These are phyloP conservation scores for Drymonia ruficornis DNA, from an alignment of 2,888 invertebrate species.

Conservation along the genomic window DNA sequence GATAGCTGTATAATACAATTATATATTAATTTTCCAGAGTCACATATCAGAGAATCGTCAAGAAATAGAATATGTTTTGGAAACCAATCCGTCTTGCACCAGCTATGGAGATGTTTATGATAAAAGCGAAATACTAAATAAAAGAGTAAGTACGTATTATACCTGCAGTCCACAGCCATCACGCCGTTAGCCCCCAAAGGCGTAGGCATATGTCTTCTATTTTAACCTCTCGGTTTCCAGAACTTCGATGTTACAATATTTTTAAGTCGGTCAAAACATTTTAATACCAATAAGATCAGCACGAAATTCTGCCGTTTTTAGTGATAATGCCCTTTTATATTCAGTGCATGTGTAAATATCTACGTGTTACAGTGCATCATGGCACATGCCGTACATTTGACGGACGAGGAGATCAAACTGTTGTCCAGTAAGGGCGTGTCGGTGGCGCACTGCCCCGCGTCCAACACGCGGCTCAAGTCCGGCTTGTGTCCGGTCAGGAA, in stretches of 20 bases:
- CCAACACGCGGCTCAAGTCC: slow-evolving; percentile 92
- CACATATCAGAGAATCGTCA: slow-evolving; percentile 93
- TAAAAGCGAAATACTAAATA: slow-evolving; percentile 88
- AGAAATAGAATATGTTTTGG: slow-evolving; percentile 88
- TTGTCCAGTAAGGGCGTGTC: slow-evolving; percentile 86
- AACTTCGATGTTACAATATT: too few species aligned
- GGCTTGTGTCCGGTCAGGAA: slow-evolving; percentile 92
- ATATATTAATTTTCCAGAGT: slow-evolving; percentile 86
- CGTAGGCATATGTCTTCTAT: too few species aligned
- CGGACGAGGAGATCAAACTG: slow-evolving; percentile 87
- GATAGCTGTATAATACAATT: too few species aligned
- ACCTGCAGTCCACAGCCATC: too few species aligned
- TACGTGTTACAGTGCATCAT: slow-evolving; percentile 83
- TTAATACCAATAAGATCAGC: too few species aligned
- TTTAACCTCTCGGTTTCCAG: too few species aligned
- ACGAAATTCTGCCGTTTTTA: too few species aligned
- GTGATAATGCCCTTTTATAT: too few species aligned
- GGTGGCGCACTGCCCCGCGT: slow-evolving; percentile 94
- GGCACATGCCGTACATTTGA: slow-evolving; percentile 93
- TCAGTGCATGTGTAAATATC: not conserved
- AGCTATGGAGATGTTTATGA: slow-evolving; percentile 92
- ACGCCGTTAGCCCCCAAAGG: too few species aligned
- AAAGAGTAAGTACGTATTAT: slow-evolving; percentile 83
- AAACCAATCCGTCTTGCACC: slow-evolving; percentile 80
- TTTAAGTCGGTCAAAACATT: too few species aligned